These are phyloP conservation scores for Onthophagus sagittarius DNA, from an alignment of 2,888 invertebrate genomes.

Conservation along the genomic window DNA sequence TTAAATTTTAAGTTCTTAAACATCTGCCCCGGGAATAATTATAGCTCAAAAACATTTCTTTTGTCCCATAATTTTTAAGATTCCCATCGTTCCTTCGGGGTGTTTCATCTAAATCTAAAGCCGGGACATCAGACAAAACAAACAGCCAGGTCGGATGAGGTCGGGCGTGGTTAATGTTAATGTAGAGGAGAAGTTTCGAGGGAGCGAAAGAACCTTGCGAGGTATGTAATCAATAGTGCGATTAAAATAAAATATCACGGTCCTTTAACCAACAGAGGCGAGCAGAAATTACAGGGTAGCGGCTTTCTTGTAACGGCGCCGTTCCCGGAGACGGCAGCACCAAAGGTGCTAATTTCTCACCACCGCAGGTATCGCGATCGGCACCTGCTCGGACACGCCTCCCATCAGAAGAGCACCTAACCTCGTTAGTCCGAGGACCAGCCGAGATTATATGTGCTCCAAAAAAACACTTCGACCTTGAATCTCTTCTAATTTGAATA, in stretches of 20 bases:
- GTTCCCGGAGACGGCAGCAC: conserved; percentile 20
- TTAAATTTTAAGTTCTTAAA: too few relatives aligned
- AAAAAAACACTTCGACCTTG: neutral
- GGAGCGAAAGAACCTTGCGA: neutral
- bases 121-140: neutral
- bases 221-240: conserved; percentile 24
- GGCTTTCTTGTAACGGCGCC: conserved; percentile 19
- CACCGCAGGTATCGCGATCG: conserved; percentile 30
- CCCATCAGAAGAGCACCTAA: neutral
- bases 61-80: too few relatives aligned
- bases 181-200: neutral
- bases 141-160: neutral
- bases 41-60: too few relatives aligned
- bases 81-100: too few relatives aligned
- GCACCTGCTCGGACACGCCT: conserved; percentile 26
- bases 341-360: conserved; percentile 29
- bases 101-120: too few relatives aligned
- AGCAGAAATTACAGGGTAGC: conserved; percentile 24
- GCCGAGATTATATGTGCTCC: neutral
- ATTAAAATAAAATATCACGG: conserved; percentile 26
- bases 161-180: neutral
- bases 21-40: too few relatives aligned
- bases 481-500: neutral
- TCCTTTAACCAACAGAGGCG: conserved; percentile 25
- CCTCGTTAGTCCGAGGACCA: neutral